Conservation (phyloP, 2,888 invertebrate species). For the Hyles lineata region DNA sequence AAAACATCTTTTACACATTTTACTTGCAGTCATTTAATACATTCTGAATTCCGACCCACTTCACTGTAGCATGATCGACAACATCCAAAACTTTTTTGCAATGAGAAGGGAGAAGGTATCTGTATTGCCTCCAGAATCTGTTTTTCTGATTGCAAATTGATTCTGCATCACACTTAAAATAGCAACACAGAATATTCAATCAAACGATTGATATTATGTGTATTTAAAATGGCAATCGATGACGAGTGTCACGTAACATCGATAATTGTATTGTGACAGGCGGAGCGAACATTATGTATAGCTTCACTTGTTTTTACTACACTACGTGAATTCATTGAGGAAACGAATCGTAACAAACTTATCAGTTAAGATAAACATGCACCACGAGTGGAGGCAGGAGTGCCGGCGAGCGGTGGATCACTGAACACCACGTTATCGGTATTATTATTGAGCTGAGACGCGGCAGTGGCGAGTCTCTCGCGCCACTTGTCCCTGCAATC, state of each 20-base stretch:
- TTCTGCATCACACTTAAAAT: not conserved
- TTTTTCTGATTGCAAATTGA: not conserved
- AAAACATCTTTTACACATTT: slow-evolving; percentile 6
- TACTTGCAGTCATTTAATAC: not conserved
- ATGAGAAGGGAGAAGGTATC: not conserved
- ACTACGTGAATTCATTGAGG: slow-evolving; percentile 36
- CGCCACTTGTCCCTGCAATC: slow-evolving; percentile 62
- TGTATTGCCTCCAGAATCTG: not conserved
- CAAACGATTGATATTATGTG: slow-evolving; percentile 43
- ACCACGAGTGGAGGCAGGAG: not conserved
- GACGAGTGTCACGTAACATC: slow-evolving; percentile 52
- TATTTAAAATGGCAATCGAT: slow-evolving; percentile 56
- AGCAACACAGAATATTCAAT: slow-evolving; percentile 44
- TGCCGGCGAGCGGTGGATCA: slow-evolving; percentile 18
- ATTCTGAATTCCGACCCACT: not conserved
- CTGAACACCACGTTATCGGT: not conserved
- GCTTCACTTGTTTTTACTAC: slow-evolving; percentile 36
- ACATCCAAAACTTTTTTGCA: not conserved
- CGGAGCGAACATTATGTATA: slow-evolving; percentile 40
- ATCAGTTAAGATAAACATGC: slow-evolving; percentile 33
- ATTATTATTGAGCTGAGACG: slow-evolving; percentile 8
- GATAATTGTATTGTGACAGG: slow-evolving; percentile 47
- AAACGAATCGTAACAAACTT: slow-evolving; percentile 34
- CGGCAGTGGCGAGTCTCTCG: slow-evolving; percentile 30
- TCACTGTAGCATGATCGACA: not conserved